Evolutionary conservation across 2,888 invertebrate species (phyloP).

Genomic region (Pinctada fucata): DNA sequence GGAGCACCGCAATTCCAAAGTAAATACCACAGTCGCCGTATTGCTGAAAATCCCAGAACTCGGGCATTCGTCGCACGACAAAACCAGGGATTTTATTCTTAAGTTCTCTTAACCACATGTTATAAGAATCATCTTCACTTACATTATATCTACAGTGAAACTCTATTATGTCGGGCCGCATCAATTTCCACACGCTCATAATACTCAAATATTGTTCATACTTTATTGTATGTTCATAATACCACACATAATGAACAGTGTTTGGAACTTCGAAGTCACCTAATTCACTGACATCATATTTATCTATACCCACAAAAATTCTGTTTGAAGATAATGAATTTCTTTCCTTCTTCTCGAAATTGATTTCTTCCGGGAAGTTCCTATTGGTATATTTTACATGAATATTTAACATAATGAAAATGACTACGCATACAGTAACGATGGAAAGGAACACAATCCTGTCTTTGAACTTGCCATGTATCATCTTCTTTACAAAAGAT

Average conservation of each 20-base stretch:
- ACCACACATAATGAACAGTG: slow-evolving; percentile 69
- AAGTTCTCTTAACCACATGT: slow-evolving; percentile 66
- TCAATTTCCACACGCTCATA: slow-evolving; percentile 63
- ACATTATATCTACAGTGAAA: slow-evolving; percentile 55
- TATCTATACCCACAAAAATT: slow-evolving; percentile 3
- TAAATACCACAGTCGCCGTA: slow-evolving; percentile 44
- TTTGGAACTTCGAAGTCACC: slow-evolving; percentile 47
- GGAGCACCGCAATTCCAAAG: slow-evolving; percentile 56
- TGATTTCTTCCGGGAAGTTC: too few species aligned
- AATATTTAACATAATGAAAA: too few species aligned
- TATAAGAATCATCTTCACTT: slow-evolving; percentile 50
- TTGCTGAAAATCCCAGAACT: slow-evolving; percentile 46
- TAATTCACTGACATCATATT: slow-evolving; percentile 33
- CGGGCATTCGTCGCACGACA: slow-evolving; percentile 48
- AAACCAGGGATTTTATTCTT: slow-evolving; percentile 59
- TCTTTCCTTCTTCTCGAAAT: too few species aligned
- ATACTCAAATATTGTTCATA: slow-evolving; percentile 70
- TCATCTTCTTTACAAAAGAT: too few species aligned
- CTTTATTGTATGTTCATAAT: slow-evolving; percentile 61
- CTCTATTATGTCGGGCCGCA: slow-evolving; percentile 67
- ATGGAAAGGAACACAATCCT: too few species aligned
- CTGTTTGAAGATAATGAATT: background rate
- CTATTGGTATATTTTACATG: too few species aligned
- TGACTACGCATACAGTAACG: too few species aligned
- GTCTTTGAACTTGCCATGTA: too few species aligned